Evolutionary conservation across 2,113 vertebrate species (phyloP), one percentile per base, ranked within the genome.

Genomic region (Hemiscyllium ocellatum): DNA sequence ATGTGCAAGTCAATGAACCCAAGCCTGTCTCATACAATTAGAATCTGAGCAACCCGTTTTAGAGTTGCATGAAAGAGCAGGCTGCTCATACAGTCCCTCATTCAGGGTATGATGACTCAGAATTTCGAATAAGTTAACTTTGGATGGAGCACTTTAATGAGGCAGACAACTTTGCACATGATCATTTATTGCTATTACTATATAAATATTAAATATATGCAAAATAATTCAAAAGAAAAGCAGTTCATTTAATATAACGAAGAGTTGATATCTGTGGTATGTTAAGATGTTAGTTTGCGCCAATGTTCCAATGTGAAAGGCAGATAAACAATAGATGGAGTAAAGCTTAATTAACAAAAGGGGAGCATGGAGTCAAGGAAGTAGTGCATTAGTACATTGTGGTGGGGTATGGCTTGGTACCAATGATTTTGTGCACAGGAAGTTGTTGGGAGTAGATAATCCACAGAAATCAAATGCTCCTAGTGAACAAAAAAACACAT

Each of bases 1-100:
- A 91, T 91, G 29, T 66, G 89, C 89, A 65, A 66, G 89, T 91
- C 56, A 65, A 91, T 65, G 89, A 91, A 61, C 89, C 29, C 50
- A 33, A 42, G 78, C 78, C 87, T 90, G 87, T 90, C 87, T 90
- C 87, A 33, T 29, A 7, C 89, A 66, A 66, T 61, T 91, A 91
- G 29, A n/a, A 66, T 91, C 89, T 66, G 65, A 91, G 61, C 19
- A 91, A 91, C 89, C 56, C n/a, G 33, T n/a, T 66, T 91, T 61
- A 91, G n/a, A 65, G 89, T 61, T 91, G 61, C 61, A 91, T 65
- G 61, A 91, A 29, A 61, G 89, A 91, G 61, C 61, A 37, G 33
- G 56, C 56, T 91, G 61, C 89, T 66, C 22, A 0, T 91, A 37
- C n/a, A 91, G n/a, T 17, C 78, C 37, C 13, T 42, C 78, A 42